These are phyloP conservation scores for Unio delphinus DNA, from an alignment of 2,888 invertebrate genomes.

Conservation along the genomic window DNA sequence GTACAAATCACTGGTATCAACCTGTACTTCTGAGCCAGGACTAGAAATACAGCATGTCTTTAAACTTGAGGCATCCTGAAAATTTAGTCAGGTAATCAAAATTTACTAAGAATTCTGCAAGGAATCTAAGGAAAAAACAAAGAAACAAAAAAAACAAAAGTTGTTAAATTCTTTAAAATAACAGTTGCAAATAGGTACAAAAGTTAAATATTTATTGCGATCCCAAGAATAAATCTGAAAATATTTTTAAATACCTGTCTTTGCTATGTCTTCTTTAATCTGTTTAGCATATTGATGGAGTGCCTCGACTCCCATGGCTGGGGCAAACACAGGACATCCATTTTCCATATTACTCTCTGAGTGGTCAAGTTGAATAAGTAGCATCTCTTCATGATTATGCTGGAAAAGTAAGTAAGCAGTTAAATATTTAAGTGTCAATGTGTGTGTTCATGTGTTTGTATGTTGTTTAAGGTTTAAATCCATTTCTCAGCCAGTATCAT, in stretches of 20 bases:
- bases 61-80: too few species aligned
- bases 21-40: too few species aligned
- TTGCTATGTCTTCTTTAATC: constrained; percentile 41
- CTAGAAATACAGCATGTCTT: too few species aligned
- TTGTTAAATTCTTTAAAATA: background rate
- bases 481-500: too few species aligned
- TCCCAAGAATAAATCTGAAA: background rate
- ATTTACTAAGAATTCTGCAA: too few species aligned
- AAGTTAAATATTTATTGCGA: too few species aligned
- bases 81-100: too few species aligned
- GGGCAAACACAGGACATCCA: constrained; percentile 73
- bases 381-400: constrained; percentile 77
- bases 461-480: too few species aligned
- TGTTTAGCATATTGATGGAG: constrained; percentile 76
- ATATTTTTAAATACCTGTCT: constrained; percentile 28
- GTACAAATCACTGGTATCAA: too few species aligned
- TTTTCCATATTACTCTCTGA: constrained; percentile 74
- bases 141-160: background rate
- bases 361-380: constrained; percentile 79
- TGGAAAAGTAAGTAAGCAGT: constrained; percentile 27
- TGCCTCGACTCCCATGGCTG: constrained; percentile 72
- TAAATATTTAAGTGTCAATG: background rate
- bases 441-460: too few species aligned
- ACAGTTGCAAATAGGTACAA: background rate
- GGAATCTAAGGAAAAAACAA: background rate